A percentile compares a stretch with the other conserved stretches of the same genome.
These are phyloP conservation scores for Alviniconcha marisindica DNA, from an alignment of 1,140 invertebrate species.

Conservation along the genomic window DNA sequence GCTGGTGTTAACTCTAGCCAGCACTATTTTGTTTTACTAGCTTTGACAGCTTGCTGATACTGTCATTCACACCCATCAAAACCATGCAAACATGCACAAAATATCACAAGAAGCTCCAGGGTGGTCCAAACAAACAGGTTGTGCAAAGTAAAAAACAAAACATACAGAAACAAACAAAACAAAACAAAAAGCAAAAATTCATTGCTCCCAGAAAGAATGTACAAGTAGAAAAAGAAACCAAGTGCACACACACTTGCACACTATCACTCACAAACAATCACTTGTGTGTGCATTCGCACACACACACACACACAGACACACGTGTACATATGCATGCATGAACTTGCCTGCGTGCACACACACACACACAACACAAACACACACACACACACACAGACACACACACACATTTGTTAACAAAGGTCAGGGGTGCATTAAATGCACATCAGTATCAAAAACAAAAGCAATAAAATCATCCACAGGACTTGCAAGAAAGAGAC, in stretches of 20 bases:
- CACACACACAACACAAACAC: not conserved
- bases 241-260: not conserved
- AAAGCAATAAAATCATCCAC: no score
- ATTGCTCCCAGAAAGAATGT: not conserved
- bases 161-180: not conserved
- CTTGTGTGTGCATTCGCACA: not conserved
- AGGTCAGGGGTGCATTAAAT: no score
- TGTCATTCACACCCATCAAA: not conserved
- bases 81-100: conserved; percentile 8
- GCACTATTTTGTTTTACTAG: no score
- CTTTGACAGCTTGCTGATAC: no score
- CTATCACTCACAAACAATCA: no score
- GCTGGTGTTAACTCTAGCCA: no score
- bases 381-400: not conserved
- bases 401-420: not conserved
- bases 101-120: conserved; percentile 7
- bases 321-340: not conserved
- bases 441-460: no score
- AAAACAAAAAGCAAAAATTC: conserved; percentile 2
- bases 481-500: no score
- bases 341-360: not conserved
- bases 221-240: not conserved
- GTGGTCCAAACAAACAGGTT: conserved; percentile 10
- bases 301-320: conserved; percentile 24
- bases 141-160: not conserved